Percentiles rank a stretch among this genome's conserved stretches.
Conservation (phyloP, 2,888 invertebrate species). For the Latheticus oryzae region DNA sequence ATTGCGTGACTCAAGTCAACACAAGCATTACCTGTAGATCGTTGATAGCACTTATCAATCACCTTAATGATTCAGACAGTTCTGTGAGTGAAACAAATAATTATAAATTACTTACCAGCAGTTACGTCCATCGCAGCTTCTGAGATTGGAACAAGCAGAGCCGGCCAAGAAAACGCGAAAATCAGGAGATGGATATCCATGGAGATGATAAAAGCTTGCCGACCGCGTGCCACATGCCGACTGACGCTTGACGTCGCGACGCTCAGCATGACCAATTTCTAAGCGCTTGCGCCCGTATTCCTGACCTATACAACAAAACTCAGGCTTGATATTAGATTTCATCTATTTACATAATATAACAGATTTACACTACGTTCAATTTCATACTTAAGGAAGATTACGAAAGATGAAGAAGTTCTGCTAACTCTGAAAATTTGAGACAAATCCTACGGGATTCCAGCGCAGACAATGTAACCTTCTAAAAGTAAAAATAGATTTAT, state of each 20-base stretch:
- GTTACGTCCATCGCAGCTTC: conserved; percentile 50
- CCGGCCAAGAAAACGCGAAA: conserved; percentile 42
- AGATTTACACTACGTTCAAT: conserved; percentile 27
- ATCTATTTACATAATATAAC: conserved; percentile 39
- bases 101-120: conserved; percentile 47
- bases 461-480: too few species aligned
- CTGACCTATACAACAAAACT: conserved; percentile 55
- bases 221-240: conserved; percentile 58
- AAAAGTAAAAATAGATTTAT: too few species aligned
- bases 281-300: conserved; percentile 50
- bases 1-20: conserved; percentile 27
- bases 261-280: conserved; percentile 43
- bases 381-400: conserved; percentile 12
- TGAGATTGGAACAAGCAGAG: conserved; percentile 34
- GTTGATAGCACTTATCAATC: conserved; percentile 17
- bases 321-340: conserved; percentile 38
- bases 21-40: conserved; percentile 32
- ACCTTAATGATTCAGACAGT: conserved; percentile 8
- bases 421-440: too few species aligned
- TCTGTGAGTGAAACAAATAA: background rate
- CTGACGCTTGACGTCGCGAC: conserved; percentile 54
- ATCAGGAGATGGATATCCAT: conserved; percentile 42
- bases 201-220: conserved; percentile 39
- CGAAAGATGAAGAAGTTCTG: too few species aligned
- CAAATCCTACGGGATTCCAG: too few species aligned